A percentile compares a stretch with the other conserved stretches of the same genome.
Evolutionary conservation across 2,888 invertebrate species (phyloP).

Genomic region (Sphinx pinastri): DNA sequence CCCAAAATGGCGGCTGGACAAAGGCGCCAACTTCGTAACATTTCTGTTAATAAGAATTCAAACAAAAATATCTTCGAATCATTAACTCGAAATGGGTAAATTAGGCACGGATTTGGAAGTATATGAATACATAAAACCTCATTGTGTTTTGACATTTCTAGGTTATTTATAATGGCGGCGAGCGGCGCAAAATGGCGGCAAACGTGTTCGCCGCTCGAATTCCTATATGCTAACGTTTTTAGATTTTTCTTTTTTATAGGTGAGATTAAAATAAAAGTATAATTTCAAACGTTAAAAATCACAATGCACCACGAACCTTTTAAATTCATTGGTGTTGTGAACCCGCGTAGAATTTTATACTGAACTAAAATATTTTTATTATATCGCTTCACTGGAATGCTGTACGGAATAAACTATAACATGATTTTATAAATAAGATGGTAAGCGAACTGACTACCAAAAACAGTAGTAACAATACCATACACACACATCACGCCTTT

Average conservation of each 20-base stretch:
- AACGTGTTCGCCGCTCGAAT: conserved; percentile 9
- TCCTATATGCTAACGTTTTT: not conserved
- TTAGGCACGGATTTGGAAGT: conserved; percentile 11
- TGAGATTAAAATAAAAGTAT: not conserved
- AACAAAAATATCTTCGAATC: conserved; percentile 10
- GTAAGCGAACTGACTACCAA: too few species aligned
- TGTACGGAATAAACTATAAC: too few species aligned
- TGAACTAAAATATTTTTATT: too few species aligned
- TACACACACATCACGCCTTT: too few species aligned
- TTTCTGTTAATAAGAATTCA: not conserved
- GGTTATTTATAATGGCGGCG: conserved; percentile 20
- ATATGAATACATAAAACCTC: conserved; percentile 4
- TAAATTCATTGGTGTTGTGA: not conserved
- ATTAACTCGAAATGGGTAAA: conserved; percentile 18
- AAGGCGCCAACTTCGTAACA: not conserved
- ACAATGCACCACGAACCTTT: not conserved
- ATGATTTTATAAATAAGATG: too few species aligned
- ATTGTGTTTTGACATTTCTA: conserved; percentile 26
- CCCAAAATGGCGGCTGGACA: conserved; percentile 21
- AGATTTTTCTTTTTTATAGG: conserved; percentile 1
- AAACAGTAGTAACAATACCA: too few species aligned
- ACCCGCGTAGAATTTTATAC: not conserved
- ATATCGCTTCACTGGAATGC: too few species aligned
- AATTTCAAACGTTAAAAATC: not conserved
- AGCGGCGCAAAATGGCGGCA: conserved; percentile 5